phyloP scores from a whole-genome alignment of 2,797 vertebrate genomes.

The Gymnopithys bicolor region DNA sequence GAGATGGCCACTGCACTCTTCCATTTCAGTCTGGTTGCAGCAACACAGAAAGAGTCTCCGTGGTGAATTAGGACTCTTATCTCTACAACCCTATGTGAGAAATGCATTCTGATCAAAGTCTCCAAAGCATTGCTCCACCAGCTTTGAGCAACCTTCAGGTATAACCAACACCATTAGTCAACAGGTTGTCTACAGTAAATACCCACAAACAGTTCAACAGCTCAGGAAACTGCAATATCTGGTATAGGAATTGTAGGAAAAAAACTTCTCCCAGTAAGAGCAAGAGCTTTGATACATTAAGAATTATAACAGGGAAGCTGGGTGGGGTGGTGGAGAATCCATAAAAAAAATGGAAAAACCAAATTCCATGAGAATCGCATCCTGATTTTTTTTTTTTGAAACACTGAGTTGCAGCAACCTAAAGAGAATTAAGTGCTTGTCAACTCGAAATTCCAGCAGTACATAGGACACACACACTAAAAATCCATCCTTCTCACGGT shows the following conservation, averaged over 20 bases:
- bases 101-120: background rate
- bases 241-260: background rate
- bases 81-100: background rate
- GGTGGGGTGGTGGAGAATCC: rapidly evolving
- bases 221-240: background rate
- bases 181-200: background rate
- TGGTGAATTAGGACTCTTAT: background rate
- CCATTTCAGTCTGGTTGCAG: background rate
- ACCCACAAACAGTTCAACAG: background rate
- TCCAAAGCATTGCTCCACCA: background rate
- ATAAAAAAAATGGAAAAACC: background rate
- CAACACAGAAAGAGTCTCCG: background rate
- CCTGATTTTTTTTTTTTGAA: background rate
- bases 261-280: background rate
- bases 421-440: background rate
- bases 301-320: background rate
- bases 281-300: background rate
- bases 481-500: background rate
- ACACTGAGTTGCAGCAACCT: background rate
- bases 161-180: background rate
- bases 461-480: background rate
- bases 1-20: background rate
- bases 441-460: background rate
- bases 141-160: background rate
- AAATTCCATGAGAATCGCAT: background rate